Evolutionary conservation across 2,888 invertebrate genomes (phyloP).

Genomic region (Campoplex capitator): DNA sequence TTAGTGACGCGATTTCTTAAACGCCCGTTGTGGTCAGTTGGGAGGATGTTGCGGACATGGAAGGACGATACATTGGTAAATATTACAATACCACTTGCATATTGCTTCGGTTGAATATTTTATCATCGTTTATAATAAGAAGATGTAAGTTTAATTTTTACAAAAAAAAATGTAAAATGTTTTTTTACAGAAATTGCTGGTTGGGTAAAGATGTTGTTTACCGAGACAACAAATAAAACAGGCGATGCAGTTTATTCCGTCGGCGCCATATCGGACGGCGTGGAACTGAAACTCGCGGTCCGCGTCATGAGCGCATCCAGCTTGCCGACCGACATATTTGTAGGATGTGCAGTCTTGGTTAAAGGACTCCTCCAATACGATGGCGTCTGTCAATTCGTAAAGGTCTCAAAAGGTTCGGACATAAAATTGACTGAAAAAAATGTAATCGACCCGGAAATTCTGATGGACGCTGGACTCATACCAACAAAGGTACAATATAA

Average conservation of each 20-base stretch:
- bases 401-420: not conserved
- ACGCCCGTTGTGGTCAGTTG: constrained; percentile 8
- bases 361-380: not conserved
- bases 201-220: not conserved
- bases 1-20: not conserved
- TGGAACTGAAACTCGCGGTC: not conserved
- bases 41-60: constrained; percentile 20
- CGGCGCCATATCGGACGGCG: not conserved
- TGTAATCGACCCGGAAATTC: not conserved
- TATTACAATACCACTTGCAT: not conserved
- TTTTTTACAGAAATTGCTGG: constrained; percentile 3
- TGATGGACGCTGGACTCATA: not conserved
- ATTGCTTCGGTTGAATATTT: constrained; percentile 5
- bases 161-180: not conserved
- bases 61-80: constrained; percentile 8
- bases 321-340: not conserved
- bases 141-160: not conserved
- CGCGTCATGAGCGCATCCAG: not conserved
- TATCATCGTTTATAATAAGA: not conserved
- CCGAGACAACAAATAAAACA: not conserved
- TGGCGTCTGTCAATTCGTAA: not conserved
- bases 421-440: not conserved
- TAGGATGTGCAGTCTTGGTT: not conserved
- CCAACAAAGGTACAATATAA: not conserved
- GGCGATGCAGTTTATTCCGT: not conserved